These are phyloP conservation scores for Pelmatolapia mariae DNA, from an alignment of 2,113 vertebrate genomes.

Conservation along the genomic window DNA sequence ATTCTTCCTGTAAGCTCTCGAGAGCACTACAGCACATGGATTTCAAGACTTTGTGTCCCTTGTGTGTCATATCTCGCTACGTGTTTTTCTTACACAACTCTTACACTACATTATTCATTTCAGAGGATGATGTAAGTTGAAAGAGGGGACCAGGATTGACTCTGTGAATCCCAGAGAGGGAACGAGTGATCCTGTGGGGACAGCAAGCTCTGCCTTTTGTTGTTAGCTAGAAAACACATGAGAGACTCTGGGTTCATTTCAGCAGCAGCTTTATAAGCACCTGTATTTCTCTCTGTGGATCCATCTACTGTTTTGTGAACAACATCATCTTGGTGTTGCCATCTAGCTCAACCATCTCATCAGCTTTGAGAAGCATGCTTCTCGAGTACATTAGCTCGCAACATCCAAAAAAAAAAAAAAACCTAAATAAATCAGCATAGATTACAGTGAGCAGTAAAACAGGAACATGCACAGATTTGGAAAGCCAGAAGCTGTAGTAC, in stretches of 20 bases:
- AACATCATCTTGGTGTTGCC: not conserved
- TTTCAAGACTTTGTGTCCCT: not conserved
- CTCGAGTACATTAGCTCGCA: not conserved
- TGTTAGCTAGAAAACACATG: slow-evolving; percentile 1
- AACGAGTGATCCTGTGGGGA: not conserved
- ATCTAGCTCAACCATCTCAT: not conserved
- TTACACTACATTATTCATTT: slow-evolving; percentile 14
- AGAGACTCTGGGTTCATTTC: not conserved
- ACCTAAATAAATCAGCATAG: slow-evolving; percentile 3
- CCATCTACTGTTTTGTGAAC: not conserved
- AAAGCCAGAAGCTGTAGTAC: slow-evolving; percentile 30
- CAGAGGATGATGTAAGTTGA: slow-evolving; percentile 24
- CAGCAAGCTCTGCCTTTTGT: slow-evolving; percentile 1
- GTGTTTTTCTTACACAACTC: slow-evolving; percentile 9
- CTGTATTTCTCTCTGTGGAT: not conserved
- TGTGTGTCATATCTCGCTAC: not conserved
- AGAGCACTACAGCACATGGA: not conserved
- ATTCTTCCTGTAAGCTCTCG: not conserved
- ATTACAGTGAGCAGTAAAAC: slow-evolving; percentile 42
- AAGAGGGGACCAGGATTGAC: not conserved
- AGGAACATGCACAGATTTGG: slow-evolving; percentile 49
- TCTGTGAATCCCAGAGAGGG: not conserved
- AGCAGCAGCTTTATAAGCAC: not conserved
- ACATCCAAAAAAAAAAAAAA: not conserved
- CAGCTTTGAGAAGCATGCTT: not conserved